A percentile compares a stretch with the other conserved stretches of the same genome.
phyloP scores from a whole-genome alignment of 2,797 vertebrate genomes.

The Schizothorax lantsangensis region DNA sequence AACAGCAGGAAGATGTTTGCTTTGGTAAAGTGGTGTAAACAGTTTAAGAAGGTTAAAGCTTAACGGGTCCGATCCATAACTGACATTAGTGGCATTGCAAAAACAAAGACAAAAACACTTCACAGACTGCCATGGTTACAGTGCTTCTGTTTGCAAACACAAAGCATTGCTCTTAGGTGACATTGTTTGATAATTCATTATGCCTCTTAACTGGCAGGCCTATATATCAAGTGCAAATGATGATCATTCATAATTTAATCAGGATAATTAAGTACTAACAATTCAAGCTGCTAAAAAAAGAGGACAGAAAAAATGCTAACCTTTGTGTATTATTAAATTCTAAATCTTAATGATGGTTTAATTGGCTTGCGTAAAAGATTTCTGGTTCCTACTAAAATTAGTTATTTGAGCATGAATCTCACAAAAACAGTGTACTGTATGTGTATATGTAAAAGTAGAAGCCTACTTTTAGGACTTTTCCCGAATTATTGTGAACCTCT shows the following conservation, averaged over 20 bases:
- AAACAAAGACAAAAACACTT: not conserved
- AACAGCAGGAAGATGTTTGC: conserved; percentile 29
- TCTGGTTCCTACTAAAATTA: not conserved
- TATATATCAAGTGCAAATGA: not conserved
- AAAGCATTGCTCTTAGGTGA: not conserved
- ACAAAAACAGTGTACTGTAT: not conserved
- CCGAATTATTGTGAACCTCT: not conserved
- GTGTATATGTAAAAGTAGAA: not conserved
- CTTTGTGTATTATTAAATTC: not conserved
- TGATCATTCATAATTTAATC: not conserved
- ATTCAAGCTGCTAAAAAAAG: not conserved
- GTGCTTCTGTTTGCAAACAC: conserved; percentile 4
- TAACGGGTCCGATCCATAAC: not conserved
- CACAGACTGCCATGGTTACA: conserved; percentile 10
- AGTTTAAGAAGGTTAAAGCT: conserved; percentile 39
- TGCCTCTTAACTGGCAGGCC: not conserved
- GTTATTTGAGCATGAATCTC: not conserved
- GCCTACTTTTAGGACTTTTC: not conserved
- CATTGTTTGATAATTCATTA: not conserved
- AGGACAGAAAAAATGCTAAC: no score
- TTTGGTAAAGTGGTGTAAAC: conserved; percentile 51
- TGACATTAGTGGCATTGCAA: conserved; percentile 6
- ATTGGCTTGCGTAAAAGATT: not conserved
- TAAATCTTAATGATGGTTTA: not conserved
- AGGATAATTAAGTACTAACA: not conserved